Evolutionary conservation across 2,888 invertebrate genomes (phyloP).

Genomic region (Caenorhabditis japonica): DNA sequence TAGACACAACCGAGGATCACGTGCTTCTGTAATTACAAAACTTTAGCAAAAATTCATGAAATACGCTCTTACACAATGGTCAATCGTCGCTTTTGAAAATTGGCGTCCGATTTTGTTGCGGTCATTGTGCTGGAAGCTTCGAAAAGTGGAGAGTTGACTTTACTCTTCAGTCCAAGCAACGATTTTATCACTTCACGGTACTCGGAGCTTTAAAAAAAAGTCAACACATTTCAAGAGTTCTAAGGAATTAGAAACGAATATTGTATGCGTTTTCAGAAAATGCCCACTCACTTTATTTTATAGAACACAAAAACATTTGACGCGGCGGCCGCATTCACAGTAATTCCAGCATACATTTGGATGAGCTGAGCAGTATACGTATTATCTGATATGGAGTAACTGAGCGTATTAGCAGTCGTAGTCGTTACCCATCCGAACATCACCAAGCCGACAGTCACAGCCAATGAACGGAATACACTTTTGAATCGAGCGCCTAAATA

Average conservation of each 20-base stretch:
- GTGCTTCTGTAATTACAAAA: no score
- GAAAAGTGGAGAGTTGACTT: slow-evolving; percentile 18
- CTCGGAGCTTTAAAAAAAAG: slow-evolving; percentile 32
- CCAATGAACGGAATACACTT: slow-evolving; percentile 52
- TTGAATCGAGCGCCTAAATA: slow-evolving; percentile 45
- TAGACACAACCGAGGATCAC: no score
- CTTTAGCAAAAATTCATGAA: no score
- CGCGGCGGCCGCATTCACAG: slow-evolving; percentile 51
- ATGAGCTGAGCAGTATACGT: slow-evolving; percentile 27
- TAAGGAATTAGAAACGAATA: not conserved
- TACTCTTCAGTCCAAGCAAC: slow-evolving; percentile 24
- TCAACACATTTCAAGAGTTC: not conserved
- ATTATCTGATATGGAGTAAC: slow-evolving; percentile 23
- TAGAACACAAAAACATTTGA: slow-evolving; percentile 58
- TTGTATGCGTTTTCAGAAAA: no score
- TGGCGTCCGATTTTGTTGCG: slow-evolving; percentile 13
- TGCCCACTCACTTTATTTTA: slow-evolving; percentile 52
- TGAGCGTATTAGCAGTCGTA: slow-evolving; percentile 44
- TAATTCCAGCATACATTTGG: slow-evolving; percentile 58
- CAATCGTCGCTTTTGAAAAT: not conserved
- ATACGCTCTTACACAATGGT: no score
- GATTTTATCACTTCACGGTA: slow-evolving; percentile 37
- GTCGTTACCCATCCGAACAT: slow-evolving; percentile 55
- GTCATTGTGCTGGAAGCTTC: slow-evolving; percentile 40
- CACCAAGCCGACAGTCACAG: slow-evolving; percentile 51